These are phyloP conservation scores for Arion vulgaris DNA, from an alignment of 1,140 invertebrate genomes.

Conservation along the genomic window DNA sequence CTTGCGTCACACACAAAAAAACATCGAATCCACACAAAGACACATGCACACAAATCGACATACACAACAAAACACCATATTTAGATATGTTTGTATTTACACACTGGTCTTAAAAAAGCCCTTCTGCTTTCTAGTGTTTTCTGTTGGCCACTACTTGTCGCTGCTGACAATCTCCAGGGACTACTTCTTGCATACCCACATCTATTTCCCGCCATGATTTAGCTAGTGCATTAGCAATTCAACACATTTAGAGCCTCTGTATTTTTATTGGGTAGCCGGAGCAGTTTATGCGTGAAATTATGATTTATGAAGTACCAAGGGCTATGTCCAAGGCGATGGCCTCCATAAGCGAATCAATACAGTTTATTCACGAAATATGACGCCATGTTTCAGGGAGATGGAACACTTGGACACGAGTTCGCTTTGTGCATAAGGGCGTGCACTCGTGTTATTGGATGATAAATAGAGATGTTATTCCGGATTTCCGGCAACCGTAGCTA, in stretches of 20 bases:
- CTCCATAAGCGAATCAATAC: slow-evolving; percentile 13
- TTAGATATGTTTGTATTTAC: background rate
- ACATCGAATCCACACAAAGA: too few relatives aligned
- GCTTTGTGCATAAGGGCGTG: background rate
- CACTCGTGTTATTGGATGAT: background rate
- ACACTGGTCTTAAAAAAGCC: background rate
- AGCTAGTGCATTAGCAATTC: slow-evolving; percentile 18
- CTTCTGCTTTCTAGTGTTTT: background rate
- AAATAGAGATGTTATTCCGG: background rate
- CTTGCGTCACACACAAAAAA: too few relatives aligned
- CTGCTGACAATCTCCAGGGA: background rate
- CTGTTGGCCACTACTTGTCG: background rate
- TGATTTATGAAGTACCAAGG: slow-evolving; percentile 25
- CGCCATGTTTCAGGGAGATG: background rate
- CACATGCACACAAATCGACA: background rate
- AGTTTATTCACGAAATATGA: slow-evolving; percentile 15
- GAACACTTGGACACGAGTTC: background rate
- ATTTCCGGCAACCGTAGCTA: background rate
- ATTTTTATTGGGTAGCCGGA: slow-evolving; percentile 19
- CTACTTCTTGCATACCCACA: background rate
- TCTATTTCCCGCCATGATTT: background rate
- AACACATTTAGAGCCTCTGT: slow-evolving; percentile 17
- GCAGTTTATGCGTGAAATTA: slow-evolving; percentile 29
- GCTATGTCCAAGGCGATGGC: slow-evolving; percentile 13
- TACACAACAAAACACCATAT: background rate